These are phyloP conservation scores for Staurois parvus DNA, from an alignment of 2,797 vertebrate genomes.

Conservation along the genomic window DNA sequence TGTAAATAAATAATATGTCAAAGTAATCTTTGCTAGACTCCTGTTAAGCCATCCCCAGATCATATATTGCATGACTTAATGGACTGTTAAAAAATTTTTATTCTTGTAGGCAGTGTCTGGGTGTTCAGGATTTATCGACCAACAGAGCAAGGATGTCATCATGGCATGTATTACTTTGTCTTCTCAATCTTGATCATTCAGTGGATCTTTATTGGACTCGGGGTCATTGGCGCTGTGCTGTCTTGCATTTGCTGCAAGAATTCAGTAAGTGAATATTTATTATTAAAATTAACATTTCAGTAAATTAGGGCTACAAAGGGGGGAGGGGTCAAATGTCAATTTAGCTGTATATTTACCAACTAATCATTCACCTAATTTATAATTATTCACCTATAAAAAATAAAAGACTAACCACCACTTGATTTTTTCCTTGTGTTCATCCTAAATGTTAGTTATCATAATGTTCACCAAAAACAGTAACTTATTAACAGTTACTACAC, in stretches of 20 bases:
- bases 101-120: slow-evolving; percentile 52
- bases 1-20: no score
- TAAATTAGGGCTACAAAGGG: background rate
- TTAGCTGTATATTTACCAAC: no score
- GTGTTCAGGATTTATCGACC: slow-evolving; percentile 37
- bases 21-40: no score
- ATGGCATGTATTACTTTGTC: slow-evolving; percentile 22
- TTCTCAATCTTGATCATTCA: slow-evolving; percentile 52
- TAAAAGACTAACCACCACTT: no score
- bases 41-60: background rate
- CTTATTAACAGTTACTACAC: no score
- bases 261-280: slow-evolving; percentile 1
- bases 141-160: background rate
- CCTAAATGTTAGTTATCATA: no score
- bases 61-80: background rate
- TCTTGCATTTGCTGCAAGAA: slow-evolving; percentile 20
- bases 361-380: no score
- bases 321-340: no score
- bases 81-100: background rate
- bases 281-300: background rate
- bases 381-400: no score
- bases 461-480: no score
- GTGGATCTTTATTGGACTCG: slow-evolving; percentile 42
- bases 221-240: slow-evolving; percentile 1
- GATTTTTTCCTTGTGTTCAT: no score